Base-by-base conservation (phyloP, 1,140 invertebrate species). In the Platyscapa corneri region DNA sequence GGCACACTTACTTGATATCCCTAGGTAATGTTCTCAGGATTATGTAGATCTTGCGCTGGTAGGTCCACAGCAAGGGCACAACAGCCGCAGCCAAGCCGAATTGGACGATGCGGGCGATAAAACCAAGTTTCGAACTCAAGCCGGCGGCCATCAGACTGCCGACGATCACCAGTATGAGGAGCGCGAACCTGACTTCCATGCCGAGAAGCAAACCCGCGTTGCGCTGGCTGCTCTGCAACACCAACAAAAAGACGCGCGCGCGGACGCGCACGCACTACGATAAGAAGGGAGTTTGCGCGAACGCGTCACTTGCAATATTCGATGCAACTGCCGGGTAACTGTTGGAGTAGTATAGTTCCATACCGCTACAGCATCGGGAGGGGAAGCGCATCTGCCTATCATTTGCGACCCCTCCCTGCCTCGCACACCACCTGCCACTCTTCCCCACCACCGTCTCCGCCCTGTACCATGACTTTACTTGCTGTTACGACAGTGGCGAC, bases 1-100 rank as follows among this genome's bases (percentile, higher is more conserved):
- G n/a, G n/a, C n/a, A n/a, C 16, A 94, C 94, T 95, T 87, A 95
- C 95, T 94, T 95, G 88, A 93, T 86, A 87, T 95, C 95, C 72
- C 95, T 91, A 1, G 94, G 94, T 42, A 95, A 90, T 20, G 94
- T 95, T 89, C 93, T 94, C 74, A 94, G 86, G 84, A 95, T 94
- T 87, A 95, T 91, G 88, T 95, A 95, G 87, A 95, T 92, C 85
- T 92, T 92, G 56, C 94, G 93, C 88, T 94, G 94, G 89, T 94
- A 95, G 60, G 93, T 92, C 89, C 93, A 94, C 75, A 95, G 83
- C 39, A 95, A 91, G 34, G 94, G 94, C 18, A 94, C 90, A 82
- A 95, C 87, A 0, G 90, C 88, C 27, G 94, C 93, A 39, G 94
- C 93, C 7, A 95, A 87, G 49, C 93, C 92, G 87, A 95, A 91